phyloP scores from a whole-genome alignment of 2,113 vertebrate species.

The Stomatorhinus ivindoensis region DNA sequence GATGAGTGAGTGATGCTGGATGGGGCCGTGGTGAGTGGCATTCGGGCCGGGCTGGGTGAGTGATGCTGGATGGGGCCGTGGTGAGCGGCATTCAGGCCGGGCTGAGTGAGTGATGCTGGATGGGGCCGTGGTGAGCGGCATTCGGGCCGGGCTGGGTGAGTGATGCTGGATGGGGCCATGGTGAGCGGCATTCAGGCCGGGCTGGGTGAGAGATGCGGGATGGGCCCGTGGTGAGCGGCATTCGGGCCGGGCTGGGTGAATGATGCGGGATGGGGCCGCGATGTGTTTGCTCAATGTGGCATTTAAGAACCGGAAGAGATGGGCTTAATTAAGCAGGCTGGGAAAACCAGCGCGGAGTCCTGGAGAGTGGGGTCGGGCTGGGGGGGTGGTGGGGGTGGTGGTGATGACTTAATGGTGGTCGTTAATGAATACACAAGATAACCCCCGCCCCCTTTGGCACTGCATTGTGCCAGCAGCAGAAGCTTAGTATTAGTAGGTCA shows the following conservation, averaged over 20 bases:
- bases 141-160: too few species aligned
- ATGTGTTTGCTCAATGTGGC: constrained; percentile 11
- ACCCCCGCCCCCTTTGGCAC: background rate
- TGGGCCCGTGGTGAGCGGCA: background rate
- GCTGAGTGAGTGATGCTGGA: too few species aligned
- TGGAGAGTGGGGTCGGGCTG: background rate
- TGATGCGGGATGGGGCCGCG: too few species aligned
- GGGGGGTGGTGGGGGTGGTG: too few species aligned
- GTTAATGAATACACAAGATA: constrained; percentile 26
- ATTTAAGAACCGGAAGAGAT: background rate
- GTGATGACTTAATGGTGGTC: constrained; percentile 19
- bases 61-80: background rate
- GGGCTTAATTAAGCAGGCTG: constrained; percentile 26
- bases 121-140: too few species aligned
- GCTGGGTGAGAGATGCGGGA: too few species aligned
- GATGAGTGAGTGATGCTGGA: too few species aligned
- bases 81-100: too few species aligned
- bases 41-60: too few species aligned
- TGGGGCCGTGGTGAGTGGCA: background rate
- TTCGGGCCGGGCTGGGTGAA: too few species aligned
- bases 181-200: too few species aligned
- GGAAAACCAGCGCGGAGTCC: constrained; percentile 26
- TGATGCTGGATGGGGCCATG: background rate
- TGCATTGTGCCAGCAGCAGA: constrained; percentile 25
- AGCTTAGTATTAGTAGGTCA: constrained; percentile 28